These are phyloP conservation scores for Lypha dubia DNA, from an alignment of 2,888 invertebrate species.

Conservation along the genomic window DNA sequence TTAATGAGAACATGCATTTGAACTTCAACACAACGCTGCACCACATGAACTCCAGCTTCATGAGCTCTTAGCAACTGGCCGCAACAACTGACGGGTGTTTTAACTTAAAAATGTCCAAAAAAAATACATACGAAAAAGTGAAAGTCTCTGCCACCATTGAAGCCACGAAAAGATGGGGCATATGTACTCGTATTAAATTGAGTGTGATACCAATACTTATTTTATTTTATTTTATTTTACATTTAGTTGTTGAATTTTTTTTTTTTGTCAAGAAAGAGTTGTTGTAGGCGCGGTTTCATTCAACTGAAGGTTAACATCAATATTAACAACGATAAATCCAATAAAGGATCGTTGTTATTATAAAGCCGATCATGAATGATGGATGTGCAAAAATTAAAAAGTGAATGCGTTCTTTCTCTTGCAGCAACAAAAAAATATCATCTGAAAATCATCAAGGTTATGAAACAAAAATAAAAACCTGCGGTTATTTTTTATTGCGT, in stretches of 20 bases:
- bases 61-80: background rate
- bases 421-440: constrained; percentile 10
- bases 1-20: constrained; percentile 65
- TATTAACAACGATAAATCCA: constrained; percentile 18
- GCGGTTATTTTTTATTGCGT: constrained; percentile 51
- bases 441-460: constrained; percentile 63
- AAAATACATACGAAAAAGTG: constrained; percentile 65
- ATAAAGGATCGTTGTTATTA: constrained; percentile 63
- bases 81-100: background rate
- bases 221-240: background rate
- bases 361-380: constrained; percentile 60
- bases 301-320: constrained; percentile 61
- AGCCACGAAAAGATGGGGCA: constrained; percentile 15
- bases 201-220: constrained; percentile 37
- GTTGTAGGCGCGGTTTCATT: constrained; percentile 67
- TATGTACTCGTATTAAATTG: constrained; percentile 20
- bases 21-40: constrained; percentile 54
- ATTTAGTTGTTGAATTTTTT: background rate
- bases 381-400: constrained; percentile 38
- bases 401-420: constrained; percentile 54
- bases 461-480: constrained; percentile 37
- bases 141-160: constrained; percentile 49
- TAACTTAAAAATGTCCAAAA: constrained; percentile 15
- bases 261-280: constrained; percentile 49
- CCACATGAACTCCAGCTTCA: constrained; percentile 3